phyloP scores from a whole-genome alignment of 1,140 invertebrate genomes.

The Ceratitis capitata region DNA sequence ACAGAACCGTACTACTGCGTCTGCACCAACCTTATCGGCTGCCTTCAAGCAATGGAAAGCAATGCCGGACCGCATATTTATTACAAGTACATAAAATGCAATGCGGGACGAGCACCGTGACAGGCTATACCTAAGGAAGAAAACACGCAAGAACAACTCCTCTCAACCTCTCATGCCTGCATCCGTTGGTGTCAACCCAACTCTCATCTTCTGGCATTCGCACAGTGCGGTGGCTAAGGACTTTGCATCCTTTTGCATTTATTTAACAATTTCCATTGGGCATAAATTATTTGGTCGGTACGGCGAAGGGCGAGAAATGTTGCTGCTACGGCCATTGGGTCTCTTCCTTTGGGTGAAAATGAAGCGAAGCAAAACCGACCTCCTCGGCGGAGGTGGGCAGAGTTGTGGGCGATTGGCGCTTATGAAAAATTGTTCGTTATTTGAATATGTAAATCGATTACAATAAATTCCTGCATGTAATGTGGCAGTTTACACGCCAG shows the following conservation, averaged over 20 bases:
- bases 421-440: constrained; percentile 65
- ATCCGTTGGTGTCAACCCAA: not conserved
- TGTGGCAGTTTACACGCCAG: constrained; percentile 8
- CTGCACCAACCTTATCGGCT: not conserved
- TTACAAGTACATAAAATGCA: constrained; percentile 3
- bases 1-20: not conserved
- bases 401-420: constrained; percentile 37
- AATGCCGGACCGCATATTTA: not conserved
- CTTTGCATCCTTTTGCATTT: constrained; percentile 43
- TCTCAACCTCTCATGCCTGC: not conserved
- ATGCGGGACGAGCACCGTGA: not conserved
- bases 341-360: not conserved
- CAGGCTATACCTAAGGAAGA: not conserved
- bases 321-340: not conserved
- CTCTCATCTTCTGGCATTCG: not conserved
- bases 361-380: not conserved
- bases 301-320: not conserved
- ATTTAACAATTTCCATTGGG: constrained; percentile 65
- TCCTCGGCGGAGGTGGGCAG: not conserved
- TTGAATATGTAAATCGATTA: constrained; percentile 66
- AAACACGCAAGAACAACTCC: not conserved
- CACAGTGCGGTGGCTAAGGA: not conserved
- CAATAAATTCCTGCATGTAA: constrained; percentile 57
- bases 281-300: constrained; percentile 42
- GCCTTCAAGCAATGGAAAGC: not conserved